Conservation (phyloP, 2,113 vertebrate species). For the Candoia aspera region DNA sequence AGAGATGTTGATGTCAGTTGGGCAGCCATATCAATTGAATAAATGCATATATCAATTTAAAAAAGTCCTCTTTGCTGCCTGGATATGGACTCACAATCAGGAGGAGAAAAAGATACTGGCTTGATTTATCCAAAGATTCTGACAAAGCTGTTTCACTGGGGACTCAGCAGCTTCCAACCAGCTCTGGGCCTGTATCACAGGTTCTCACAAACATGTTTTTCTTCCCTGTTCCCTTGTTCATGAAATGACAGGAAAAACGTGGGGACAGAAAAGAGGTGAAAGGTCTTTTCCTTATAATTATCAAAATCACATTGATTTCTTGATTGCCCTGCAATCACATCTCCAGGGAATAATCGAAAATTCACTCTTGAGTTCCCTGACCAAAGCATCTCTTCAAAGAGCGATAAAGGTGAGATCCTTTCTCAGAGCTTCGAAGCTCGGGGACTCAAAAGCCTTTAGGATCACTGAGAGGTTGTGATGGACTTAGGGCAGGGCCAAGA, state of each 20-base stretch:
- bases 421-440: not conserved
- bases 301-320: not conserved
- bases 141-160: not conserved
- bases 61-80: too few relatives aligned
- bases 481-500: too few relatives aligned
- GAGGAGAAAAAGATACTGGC: too few relatives aligned
- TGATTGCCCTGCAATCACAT: not conserved
- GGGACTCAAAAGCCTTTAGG: not conserved
- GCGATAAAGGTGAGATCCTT: fast-evolving
- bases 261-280: not conserved
- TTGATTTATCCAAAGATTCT: too few relatives aligned
- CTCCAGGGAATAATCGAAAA: not conserved
- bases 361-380: not conserved
- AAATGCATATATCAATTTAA: too few relatives aligned
- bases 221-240: not conserved
- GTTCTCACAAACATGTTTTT: not conserved
- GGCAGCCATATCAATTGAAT: too few relatives aligned
- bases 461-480: not conserved
- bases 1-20: too few relatives aligned
- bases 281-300: not conserved
- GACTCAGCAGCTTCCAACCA: too few relatives aligned
- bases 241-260: not conserved
- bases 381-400: not conserved
- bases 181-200: not conserved
- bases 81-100: too few relatives aligned